phyloP scores from a whole-genome alignment of 2,797 vertebrate species.

The Natrix natrix region DNA sequence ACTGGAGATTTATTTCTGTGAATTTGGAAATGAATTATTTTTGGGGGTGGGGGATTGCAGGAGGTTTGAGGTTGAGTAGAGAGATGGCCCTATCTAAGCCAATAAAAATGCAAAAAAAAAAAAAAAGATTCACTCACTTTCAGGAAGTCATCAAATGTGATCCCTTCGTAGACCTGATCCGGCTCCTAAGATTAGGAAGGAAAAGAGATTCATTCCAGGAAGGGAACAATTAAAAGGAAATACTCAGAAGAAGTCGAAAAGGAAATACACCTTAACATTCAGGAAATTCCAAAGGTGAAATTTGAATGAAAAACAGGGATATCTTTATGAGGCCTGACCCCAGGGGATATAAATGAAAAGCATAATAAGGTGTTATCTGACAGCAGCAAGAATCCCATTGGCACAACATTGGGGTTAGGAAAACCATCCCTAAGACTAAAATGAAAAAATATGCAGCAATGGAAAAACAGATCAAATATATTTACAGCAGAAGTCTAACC shows the following conservation, averaged over 20 bases:
- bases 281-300: neutral
- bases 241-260: neutral
- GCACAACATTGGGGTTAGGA: no score
- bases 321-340: neutral
- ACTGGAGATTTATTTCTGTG: neutral
- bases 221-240: neutral
- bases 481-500: no score
- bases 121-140: constrained; percentile 73
- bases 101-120: no score
- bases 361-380: no score
- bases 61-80: neutral
- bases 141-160: constrained; percentile 94
- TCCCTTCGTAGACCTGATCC: constrained; percentile 89
- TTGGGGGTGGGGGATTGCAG: neutral
- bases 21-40: neutral
- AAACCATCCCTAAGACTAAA: no score
- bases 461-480: no score
- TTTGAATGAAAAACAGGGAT: neutral
- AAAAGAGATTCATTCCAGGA: neutral
- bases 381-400: no score
- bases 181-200: constrained; percentile 72
- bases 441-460: no score
- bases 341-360: no score
- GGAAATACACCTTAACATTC: neutral
- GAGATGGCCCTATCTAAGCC: neutral